These are phyloP conservation scores for Rallus limicola DNA, from an alignment of 2,113 vertebrate genomes.

Conservation along the genomic window DNA sequence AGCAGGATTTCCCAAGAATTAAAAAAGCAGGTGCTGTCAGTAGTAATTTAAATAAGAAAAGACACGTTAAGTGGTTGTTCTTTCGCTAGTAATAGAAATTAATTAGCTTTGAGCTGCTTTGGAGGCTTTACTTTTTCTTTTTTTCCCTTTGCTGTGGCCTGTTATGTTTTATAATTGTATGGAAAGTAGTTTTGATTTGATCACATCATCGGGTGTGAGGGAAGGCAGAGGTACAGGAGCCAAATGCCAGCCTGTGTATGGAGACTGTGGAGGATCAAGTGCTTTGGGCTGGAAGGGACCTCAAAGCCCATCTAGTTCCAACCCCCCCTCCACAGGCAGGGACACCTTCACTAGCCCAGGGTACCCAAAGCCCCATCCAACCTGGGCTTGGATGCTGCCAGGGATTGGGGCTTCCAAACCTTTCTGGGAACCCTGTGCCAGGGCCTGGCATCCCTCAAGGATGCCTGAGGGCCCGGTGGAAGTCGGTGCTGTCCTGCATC, in stretches of 20 bases:
- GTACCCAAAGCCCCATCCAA: no score
- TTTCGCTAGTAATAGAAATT: slow-evolving; percentile 79
- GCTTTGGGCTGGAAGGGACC: no score
- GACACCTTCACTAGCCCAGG: no score
- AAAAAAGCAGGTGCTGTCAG: slow-evolving; percentile 76
- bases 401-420: no score
- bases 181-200: slow-evolving; percentile 73
- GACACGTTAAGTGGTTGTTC: slow-evolving; percentile 77
- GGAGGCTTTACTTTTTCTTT: slow-evolving; percentile 63
- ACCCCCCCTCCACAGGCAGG: no score
- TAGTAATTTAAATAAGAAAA: slow-evolving; percentile 84
- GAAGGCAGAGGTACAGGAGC: slow-evolving; percentile 54
- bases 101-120: slow-evolving; percentile 79
- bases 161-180: slow-evolving; percentile 71
- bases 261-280: not conserved
- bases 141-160: slow-evolving; percentile 40
- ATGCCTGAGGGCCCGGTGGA: no score
- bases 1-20: slow-evolving; percentile 79
- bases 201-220: slow-evolving; percentile 60
- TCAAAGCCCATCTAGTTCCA: no score
- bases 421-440: not conserved
- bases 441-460: no score
- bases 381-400: no score
- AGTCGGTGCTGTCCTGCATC: not conserved
- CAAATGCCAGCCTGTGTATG: not conserved